These are phyloP conservation scores for Alloscopus bannaensis DNA, from an alignment of 2,888 invertebrate species.

Conservation along the genomic window DNA sequence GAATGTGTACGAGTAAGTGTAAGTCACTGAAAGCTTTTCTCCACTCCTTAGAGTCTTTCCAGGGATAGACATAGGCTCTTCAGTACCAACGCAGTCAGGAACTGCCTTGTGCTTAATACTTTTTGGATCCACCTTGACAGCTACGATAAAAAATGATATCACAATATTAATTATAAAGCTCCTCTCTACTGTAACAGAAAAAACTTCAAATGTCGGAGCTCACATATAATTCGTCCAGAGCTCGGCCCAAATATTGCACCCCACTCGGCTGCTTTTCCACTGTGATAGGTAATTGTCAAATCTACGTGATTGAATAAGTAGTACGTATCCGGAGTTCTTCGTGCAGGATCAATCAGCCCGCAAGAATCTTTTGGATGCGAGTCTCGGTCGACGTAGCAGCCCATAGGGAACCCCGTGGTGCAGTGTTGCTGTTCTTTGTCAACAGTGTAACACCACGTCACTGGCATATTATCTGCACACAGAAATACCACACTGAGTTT, in stretches of 20 bases:
- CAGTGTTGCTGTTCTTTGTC: slow-evolving; percentile 83
- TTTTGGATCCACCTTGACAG: slow-evolving; percentile 77
- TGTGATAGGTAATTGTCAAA: slow-evolving; percentile 94
- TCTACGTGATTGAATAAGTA: slow-evolving; percentile 99
- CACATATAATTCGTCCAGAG: slow-evolving; percentile 88
- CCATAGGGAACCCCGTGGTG: slow-evolving; percentile 96
- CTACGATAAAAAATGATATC: slow-evolving; percentile 75
- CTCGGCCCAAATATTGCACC: slow-evolving; percentile 85
- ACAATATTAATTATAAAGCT: background rate
- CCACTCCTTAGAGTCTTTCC: slow-evolving; percentile 77
- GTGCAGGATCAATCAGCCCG: slow-evolving; percentile 66
- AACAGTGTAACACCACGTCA: slow-evolving; percentile 93
- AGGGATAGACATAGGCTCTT: slow-evolving; percentile 83
- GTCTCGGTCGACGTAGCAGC: slow-evolving; percentile 85
- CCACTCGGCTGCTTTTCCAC: slow-evolving; percentile 91
- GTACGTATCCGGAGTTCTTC: slow-evolving; percentile 81
- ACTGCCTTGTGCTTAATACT: slow-evolving; percentile 77
- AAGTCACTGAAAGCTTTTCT: slow-evolving; percentile 82
- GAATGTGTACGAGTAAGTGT: slow-evolving; percentile 92
- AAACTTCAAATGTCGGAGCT: slow-evolving; percentile 5
- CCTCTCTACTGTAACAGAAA: background rate
- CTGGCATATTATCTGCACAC: slow-evolving; percentile 99
- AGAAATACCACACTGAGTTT: too few species aligned
- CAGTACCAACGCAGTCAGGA: slow-evolving; percentile 75
- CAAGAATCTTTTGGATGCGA: slow-evolving; percentile 74